A percentile compares a stretch with the other conserved stretches of the same genome.
These are phyloP conservation scores for Drosophila peninsularis DNA, from an alignment of 2,888 invertebrate genomes.

Conservation along the genomic window DNA sequence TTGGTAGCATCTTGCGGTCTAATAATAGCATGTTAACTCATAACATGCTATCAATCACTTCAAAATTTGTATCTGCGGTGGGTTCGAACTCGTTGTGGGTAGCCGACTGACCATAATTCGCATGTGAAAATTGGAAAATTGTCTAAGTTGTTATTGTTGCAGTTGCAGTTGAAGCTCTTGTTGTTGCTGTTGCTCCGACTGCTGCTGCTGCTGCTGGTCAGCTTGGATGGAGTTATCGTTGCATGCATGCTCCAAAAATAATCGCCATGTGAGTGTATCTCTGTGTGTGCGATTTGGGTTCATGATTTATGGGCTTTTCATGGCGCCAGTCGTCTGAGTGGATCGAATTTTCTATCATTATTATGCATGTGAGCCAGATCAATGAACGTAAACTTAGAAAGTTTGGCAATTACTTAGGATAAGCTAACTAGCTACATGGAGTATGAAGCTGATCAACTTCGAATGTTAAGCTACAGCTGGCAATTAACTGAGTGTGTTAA, in stretches of 20 bases:
- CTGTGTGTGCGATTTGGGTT: slow-evolving; percentile 11
- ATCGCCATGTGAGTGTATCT: slow-evolving; percentile 23
- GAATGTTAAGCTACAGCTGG: neutral
- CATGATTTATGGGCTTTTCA: slow-evolving; percentile 48
- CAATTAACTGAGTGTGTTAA: neutral
- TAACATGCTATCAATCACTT: slow-evolving; percentile 82
- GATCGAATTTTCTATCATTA: slow-evolving; percentile 36
- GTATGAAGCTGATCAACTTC: neutral
- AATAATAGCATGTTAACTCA: slow-evolving; percentile 81
- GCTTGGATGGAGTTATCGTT: slow-evolving; percentile 47
- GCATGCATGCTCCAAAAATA: slow-evolving; percentile 65
- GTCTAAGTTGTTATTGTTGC: slow-evolving; percentile 39
- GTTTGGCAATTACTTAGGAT: slow-evolving; percentile 4
- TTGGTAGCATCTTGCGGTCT: slow-evolving; percentile 77
- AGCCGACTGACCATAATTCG: slow-evolving; percentile 66
- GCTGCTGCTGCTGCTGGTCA: slow-evolving; percentile 33
- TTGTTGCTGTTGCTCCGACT: slow-evolving; percentile 8
- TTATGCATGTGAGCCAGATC: slow-evolving; percentile 28
- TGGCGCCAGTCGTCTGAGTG: slow-evolving; percentile 56
- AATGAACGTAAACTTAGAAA: slow-evolving; percentile 13
- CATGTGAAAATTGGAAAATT: slow-evolving; percentile 81
- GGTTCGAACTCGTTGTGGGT: slow-evolving; percentile 43
- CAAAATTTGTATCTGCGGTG: slow-evolving; percentile 66
- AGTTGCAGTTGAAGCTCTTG: slow-evolving; percentile 19
- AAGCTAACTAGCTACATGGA: neutral